Evolutionary conservation across 2,113 vertebrate species (phyloP), one percentile per base, ranked within the genome.

Genomic region (Acanthisitta chloris): DNA sequence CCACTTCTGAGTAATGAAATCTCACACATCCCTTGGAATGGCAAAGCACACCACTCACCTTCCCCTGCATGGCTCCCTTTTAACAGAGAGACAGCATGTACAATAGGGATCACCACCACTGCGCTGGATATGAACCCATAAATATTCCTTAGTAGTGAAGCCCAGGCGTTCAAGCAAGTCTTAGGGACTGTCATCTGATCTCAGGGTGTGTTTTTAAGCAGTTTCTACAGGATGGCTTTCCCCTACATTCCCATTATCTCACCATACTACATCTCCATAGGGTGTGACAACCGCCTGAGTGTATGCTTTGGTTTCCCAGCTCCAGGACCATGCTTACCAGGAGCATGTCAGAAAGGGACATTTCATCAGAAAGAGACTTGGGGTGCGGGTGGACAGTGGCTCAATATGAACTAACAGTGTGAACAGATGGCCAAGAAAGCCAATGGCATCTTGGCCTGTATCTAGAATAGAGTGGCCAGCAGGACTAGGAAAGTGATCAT

Each of bases 211-310:
- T 55, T 92, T 82, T 76, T 23, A 84, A 91, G 51, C 23, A 2
- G 0, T 66, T 82, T 69, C 61, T 71, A 14, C 57, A 78, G 34
- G 36, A 36, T 6, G 49, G 3, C 25, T 72, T 67, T 78, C 40
- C 33, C 21, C 4, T 3, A 4, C 1, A 0, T 33, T 48, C 43
- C 31, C n/a, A 7, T 54, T 87, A 72, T 26, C 28, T 72, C 73
- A 58, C 34, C 4, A 1, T 25, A 15, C 38, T 43, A 8, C 3
- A 0, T 24, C 25, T 90, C 55, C 17, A 1, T 15, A 40, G 51
- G 11, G 33, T 78, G 20, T 72, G 62, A 66, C 5, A 6, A 31
- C 17, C 79, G 48, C 42, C 57, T 84, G 29, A 84, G 57, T 4
- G 0, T 28, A 21, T 11, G 4, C 17, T 38, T 26, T 40, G 12